Conservation (phyloP, 2,888 invertebrate species). For the Eupithecia pulchellata region DNA sequence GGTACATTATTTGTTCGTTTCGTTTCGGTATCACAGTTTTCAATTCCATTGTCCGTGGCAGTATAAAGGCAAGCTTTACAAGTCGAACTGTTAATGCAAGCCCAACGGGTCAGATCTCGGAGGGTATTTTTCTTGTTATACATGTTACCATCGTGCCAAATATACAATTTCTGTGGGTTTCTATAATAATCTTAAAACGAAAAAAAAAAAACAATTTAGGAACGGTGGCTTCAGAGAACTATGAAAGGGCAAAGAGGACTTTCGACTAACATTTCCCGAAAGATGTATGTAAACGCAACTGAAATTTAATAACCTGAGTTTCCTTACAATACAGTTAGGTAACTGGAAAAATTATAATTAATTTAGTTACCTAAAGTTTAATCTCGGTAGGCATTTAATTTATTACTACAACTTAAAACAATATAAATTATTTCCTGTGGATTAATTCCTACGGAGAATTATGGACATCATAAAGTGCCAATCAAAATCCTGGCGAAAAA, state of each 20-base stretch:
- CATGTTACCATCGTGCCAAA: not conserved
- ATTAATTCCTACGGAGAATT: no score
- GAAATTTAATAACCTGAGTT: constrained; percentile 8
- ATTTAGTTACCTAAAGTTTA: no score
- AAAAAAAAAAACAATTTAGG: not conserved
- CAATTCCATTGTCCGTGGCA: not conserved
- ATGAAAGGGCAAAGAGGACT: no score
- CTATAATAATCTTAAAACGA: not conserved
- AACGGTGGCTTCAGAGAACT: no score
- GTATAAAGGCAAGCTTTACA: not conserved
- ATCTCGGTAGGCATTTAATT: not conserved
- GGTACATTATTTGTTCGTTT: no score
- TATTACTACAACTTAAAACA: not conserved
- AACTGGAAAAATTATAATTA: not conserved
- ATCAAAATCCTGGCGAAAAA: no score
- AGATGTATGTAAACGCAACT: constrained; percentile 29
- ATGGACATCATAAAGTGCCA: no score
- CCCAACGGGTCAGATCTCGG: not conserved
- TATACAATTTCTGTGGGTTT: constrained; percentile 4
- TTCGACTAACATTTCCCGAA: constrained; percentile 24
- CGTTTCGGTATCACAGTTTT: not conserved
- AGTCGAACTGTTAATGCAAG: not conserved
- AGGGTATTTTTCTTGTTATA: not conserved
- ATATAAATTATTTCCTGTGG: not conserved
- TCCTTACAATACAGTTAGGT: not conserved